phyloP scores from a whole-genome alignment of 1,140 invertebrate species.

The Streblospio benedicti region DNA sequence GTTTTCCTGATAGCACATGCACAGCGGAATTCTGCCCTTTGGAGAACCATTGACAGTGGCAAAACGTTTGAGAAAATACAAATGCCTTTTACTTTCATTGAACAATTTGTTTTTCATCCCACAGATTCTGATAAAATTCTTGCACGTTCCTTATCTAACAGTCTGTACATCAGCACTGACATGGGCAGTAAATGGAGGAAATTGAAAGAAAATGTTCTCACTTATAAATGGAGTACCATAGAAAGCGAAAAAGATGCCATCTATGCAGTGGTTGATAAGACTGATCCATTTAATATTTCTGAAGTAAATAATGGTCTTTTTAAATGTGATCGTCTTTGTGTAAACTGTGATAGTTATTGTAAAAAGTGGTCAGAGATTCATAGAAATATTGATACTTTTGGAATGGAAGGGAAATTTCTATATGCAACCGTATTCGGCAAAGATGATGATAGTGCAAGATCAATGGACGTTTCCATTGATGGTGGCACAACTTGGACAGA shows the following conservation, averaged over 20 bases:
- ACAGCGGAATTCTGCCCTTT: not conserved
- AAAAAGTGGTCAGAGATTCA: slow-evolving; percentile 19
- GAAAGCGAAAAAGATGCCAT: not conserved
- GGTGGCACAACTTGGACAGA: slow-evolving; percentile 33
- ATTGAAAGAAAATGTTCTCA: not conserved
- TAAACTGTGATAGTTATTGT: slow-evolving; percentile 21
- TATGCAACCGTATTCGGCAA: slow-evolving; percentile 33
- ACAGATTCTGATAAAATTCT: slow-evolving; percentile 7
- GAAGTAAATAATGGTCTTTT: too few species aligned
- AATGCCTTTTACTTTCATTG: not conserved
- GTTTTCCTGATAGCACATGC: not conserved
- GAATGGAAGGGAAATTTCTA: slow-evolving; percentile 33
- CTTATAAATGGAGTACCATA: not conserved
- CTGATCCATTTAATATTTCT: slow-evolving; percentile 8
- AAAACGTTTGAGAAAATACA: not conserved
- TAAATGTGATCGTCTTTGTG: too few species aligned
- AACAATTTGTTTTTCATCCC: slow-evolving; percentile 25
- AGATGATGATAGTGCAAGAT: slow-evolving; percentile 14
- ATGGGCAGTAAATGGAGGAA: not conserved
- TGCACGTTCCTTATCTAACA: not conserved
- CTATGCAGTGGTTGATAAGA: not conserved
- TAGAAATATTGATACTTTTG: slow-evolving; percentile 28
- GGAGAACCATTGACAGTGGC: too few species aligned
- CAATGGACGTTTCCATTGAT: slow-evolving; percentile 37
- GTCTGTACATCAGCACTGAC: not conserved